Base-by-base conservation (phyloP, 2,113 vertebrate species). In the Dromas ardeola region DNA sequence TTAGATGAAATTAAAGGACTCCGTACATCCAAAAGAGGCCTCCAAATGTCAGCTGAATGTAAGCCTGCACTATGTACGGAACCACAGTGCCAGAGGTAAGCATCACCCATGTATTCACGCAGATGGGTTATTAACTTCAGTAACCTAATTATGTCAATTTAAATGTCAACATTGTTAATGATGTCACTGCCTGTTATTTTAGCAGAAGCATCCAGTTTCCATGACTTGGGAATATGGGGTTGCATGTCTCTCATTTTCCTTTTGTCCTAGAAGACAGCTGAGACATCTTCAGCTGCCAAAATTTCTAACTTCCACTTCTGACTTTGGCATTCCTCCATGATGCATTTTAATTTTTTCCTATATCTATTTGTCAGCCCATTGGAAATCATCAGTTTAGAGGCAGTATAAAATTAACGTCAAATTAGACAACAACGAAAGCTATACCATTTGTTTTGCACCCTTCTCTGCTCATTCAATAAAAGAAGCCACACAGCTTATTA, bases 41-140 rank as follows among this genome's bases (percentile, higher is more conserved):
- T 91, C 77, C 69, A 69, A 93, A 73, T 5, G 8, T 4, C 7
- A 91, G 53, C 26, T 0, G 0, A 90, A 59, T n/a, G 26, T 12
- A 62, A 92, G 83, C 34, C 83, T 88, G 55, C 27, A 5, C 59
- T 40, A 8, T 2, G 42, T 25, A 63, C 58, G n/a, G 85, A 81
- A 76, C 49, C 55, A 14, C 43, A 40, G 70, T 80, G 73, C 66
- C 93, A 95, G 93, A 77, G 84, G 83, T 93, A 94, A 81, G 56
- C 65, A 45, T 86, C 47, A 14, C 61, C 83, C 81, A 15, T 55
- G 27, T 86, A 86, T 56, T 91, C 4, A 6, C 62, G 66, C 89
- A 95, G 86, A 82, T 80, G 91, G 73, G 49, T 89, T 95, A 95
- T 94, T 96, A 96, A 81, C 89, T 95, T 77, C 88, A 79, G 61